A percentile compares a stretch with the other conserved stretches of the same genome.
Conservation (phyloP, 2,797 vertebrate species). For the Coreius guichenoti region DNA sequence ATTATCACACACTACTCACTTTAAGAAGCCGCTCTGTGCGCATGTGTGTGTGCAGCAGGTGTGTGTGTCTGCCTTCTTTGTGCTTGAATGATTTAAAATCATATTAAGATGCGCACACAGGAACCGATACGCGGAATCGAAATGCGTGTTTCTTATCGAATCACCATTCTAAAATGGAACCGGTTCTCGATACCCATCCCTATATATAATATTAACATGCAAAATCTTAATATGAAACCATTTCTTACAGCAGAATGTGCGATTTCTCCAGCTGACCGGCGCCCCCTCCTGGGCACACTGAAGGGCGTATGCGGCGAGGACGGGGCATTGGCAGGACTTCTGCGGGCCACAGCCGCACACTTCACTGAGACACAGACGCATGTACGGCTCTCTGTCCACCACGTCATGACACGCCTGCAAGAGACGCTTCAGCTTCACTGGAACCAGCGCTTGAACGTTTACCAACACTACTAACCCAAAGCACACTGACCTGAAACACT, state of each 20-base stretch:
- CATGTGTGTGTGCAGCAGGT: too few relatives aligned
- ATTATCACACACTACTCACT: too few relatives aligned
- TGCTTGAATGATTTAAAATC: too few relatives aligned
- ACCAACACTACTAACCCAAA: neutral
- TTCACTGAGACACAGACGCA: constrained; percentile 81
- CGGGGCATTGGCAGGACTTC: constrained; percentile 79
- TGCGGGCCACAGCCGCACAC: constrained; percentile 78
- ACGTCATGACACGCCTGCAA: constrained; percentile 82
- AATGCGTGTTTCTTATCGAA: too few relatives aligned
- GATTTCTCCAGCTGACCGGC: constrained; percentile 81
- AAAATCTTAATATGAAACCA: neutral
- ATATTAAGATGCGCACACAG: too few relatives aligned
- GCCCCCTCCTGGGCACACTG: constrained; percentile 84
- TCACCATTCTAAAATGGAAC: too few relatives aligned
- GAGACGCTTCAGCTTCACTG: neutral
- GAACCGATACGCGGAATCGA: too few relatives aligned
- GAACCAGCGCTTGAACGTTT: neutral
- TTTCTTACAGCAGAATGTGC: constrained; percentile 85
- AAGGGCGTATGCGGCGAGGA: constrained; percentile 81
- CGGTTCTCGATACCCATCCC: too few relatives aligned
- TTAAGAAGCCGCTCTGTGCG: too few relatives aligned
- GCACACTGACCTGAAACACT: constrained; percentile 81
- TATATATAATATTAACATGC: neutral
- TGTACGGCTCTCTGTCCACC: constrained; percentile 84
- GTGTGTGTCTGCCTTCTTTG: too few relatives aligned